Evolutionary conservation across 1,140 invertebrate genomes (phyloP), one percentile per base, ranked within the genome.

Genomic region (Lordiphosa mommai): DNA sequence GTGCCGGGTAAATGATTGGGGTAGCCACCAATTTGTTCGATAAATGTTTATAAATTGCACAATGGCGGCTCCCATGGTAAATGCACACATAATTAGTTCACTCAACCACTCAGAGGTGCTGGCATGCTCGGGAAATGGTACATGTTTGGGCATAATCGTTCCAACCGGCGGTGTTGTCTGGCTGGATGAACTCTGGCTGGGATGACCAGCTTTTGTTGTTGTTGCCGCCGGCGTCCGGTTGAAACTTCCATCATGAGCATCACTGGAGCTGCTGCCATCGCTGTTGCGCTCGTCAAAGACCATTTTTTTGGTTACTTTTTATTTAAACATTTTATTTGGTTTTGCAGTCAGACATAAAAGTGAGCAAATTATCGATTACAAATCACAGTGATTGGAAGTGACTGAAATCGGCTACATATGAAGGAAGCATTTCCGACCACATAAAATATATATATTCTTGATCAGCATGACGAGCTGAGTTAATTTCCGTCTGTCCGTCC

Each of bases 21-120:
- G 96, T 16, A 99, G 88, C 97, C 98, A 99, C 96, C 97, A 99
- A n/a, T 97, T 94, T 27, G 96, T 98, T 59, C 95, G 93, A 87
- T 99, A 99, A 6, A 99, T 91, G 90, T 99, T 97, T 9, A 99
- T 91, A 88, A 98, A 96, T 90, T 99, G 98, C 12, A 97, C 90
- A 40, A 91, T 92, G 9, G 92, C 91, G 20, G 93, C 93, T 23
- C 95, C 91, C 30, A 94, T 89, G 8, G 95, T 93, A 73, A 96
- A 97, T 7, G 95, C 89, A 87, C 95, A 94, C 87, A 96, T 93
- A 72, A 97, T 93, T 6, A 95, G 89, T 89, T 99, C 97, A 90
- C 97, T 98, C 32, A 94, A 90, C 14, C 98, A 84, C 71, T 96
- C 94, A 36, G 93, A 93, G 67, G 97, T 94, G n/a, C 92, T 90